Percentiles rank a stretch among this genome's conserved stretches.
These are phyloP conservation scores for Ispidina picta DNA, from an alignment of 2,797 vertebrate species.

Conservation along the genomic window DNA sequence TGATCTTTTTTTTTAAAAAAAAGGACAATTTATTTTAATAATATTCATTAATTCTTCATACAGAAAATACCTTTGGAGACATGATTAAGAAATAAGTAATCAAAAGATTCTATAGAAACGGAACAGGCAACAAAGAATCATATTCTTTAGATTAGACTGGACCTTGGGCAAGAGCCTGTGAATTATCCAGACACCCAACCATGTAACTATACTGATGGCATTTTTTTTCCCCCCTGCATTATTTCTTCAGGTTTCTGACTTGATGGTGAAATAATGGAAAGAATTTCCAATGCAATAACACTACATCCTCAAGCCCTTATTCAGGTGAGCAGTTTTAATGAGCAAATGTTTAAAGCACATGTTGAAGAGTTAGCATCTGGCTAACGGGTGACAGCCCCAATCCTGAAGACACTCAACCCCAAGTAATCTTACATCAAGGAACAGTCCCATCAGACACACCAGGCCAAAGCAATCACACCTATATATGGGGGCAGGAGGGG, in stretches of 20 bases:
- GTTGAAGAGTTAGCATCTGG: neutral
- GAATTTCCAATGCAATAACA: neutral
- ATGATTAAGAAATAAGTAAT: neutral
- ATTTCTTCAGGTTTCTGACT: conserved; percentile 41
- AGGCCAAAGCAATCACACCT: neutral
- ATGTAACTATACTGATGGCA: neutral
- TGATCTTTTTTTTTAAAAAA: neutral
- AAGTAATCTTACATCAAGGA: neutral
- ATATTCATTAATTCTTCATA: neutral
- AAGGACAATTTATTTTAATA: neutral
- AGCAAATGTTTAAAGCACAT: neutral
- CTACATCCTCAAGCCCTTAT: neutral
- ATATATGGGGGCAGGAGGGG: neutral
- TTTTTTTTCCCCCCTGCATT: neutral
- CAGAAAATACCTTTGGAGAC: neutral
- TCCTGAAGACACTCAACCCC: neutral
- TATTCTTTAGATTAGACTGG: neutral
- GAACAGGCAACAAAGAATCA: neutral
- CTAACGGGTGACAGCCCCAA: neutral
- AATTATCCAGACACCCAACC: neutral
- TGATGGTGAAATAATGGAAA: neutral
- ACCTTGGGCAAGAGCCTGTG: conserved; percentile 11
- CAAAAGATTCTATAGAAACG: conserved; percentile 12
- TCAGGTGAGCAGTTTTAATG: neutral
- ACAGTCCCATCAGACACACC: neutral